Evolutionary conservation across 2,113 vertebrate genomes (phyloP).

Genomic region (Okapia johnstoni): DNA sequence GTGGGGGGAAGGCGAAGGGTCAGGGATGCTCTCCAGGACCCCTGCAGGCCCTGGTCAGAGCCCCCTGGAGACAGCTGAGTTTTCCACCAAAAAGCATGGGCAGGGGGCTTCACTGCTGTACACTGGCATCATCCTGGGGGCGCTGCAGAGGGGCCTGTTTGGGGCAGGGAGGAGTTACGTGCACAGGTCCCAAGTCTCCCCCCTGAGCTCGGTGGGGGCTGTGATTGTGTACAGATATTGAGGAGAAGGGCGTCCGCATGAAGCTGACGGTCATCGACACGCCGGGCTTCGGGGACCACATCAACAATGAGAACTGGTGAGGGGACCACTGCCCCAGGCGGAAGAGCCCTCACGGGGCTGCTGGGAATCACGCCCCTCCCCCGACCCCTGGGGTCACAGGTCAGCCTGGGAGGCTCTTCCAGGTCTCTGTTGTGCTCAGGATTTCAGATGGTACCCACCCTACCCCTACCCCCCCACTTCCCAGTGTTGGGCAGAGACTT

Average conservation of each 20-base stretch:
- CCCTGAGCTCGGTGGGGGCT: accelerated
- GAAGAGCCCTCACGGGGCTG: not conserved
- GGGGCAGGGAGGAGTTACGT: no score
- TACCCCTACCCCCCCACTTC: accelerated
- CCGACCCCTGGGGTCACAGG: accelerated
- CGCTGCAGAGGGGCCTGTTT: not conserved
- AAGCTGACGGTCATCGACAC: conserved; percentile 98
- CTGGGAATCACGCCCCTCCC: not conserved
- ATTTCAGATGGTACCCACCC: not conserved
- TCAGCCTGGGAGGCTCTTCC: not conserved
- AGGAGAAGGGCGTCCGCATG: conserved; percentile 98
- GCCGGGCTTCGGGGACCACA: conserved; percentile 97
- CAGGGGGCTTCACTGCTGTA: accelerated
- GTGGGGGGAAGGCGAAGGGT: not conserved
- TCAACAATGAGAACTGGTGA: conserved; percentile 99
- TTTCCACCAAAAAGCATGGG: not conserved
- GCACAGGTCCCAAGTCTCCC: accelerated
- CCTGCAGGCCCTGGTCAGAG: not conserved
- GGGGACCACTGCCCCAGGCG: not conserved
- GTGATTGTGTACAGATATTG: conserved; percentile 85
- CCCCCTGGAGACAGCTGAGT: not conserved
- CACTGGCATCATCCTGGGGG: accelerated
- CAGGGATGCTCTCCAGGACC: not conserved
- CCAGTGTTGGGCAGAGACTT: not conserved
- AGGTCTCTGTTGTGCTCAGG: not conserved